phyloP scores from a whole-genome alignment of 2,797 vertebrate genomes.

The Peromyscus aztecus region DNA sequence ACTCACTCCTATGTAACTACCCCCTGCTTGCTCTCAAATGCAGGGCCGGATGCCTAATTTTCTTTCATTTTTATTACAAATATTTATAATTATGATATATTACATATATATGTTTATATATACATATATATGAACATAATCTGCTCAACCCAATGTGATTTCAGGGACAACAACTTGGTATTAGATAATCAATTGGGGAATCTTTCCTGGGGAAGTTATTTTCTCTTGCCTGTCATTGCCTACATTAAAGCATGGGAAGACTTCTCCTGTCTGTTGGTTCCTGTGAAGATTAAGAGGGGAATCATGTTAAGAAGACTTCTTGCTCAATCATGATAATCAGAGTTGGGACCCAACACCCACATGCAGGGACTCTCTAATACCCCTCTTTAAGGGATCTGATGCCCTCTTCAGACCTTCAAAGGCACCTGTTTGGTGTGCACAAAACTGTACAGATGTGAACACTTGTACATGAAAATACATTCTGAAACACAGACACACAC shows the following conservation, averaged over 20 bases:
- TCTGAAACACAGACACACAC: neutral
- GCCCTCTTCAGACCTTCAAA: neutral
- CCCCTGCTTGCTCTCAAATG: neutral
- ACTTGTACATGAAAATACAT: neutral
- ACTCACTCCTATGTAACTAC: neutral
- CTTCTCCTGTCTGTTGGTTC: neutral
- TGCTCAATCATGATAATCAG: neutral
- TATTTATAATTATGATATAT: neutral
- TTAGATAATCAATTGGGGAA: neutral
- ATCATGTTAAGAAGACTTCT: neutral
- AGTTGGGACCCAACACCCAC: neutral
- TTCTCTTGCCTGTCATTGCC: neutral
- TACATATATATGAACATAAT: neutral
- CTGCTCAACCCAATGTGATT: no score
- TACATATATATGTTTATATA: no score
- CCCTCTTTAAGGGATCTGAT: neutral
- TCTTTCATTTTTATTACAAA: neutral
- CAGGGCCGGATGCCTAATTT: no score
- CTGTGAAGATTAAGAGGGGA: neutral
- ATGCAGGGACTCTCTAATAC: no score
- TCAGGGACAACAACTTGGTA: neutral
- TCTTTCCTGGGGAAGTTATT: neutral
- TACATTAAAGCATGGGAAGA: neutral
- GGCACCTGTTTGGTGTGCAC: neutral
- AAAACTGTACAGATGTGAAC: neutral